Base-by-base conservation (phyloP, 2,797 vertebrate genomes). In the Benthosema pterotum region DNA sequence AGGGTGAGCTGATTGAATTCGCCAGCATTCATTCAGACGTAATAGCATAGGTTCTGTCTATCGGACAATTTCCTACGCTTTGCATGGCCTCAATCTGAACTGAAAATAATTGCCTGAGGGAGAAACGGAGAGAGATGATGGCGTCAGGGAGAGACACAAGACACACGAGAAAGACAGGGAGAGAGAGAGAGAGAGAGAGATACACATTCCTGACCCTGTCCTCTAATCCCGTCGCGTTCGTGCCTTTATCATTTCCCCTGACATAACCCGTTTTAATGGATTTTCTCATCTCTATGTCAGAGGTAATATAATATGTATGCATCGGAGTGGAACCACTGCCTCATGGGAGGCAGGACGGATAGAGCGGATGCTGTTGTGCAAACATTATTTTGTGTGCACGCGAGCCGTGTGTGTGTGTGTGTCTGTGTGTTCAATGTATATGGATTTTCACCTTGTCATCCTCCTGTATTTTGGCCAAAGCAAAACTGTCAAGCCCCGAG, bases 191-290 rank as follows among this genome's bases (percentile, higher is more conserved):
- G 59, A 59, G 3, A 42, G 57, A 49, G 25, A 55, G 11, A 38
- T 7, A 38, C 11, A 38, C 32, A 38, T 38, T 38, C 32, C 7
- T 7, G 32, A 38, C 32, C 16, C 16, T 45, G 42, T 46, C 18
- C 54, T 57, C 54, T 38, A 38, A 38, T 38, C 32, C 32, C 32
- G 11, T 32, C 32, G 60, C 51, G 17, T n/a, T 48, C 9, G 18
- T 50, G 60, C 16, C 66, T 57, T 55, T 52, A 48, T 72, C 61
- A 71, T 74, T 75, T 83, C 82, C 76, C 74, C 68, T 68, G 82
- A 81, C 48, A 53, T 48, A 57, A 73, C 67, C 69, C 63, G 69
- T 65, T 78, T 72, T 79, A 80, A 88, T 81, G 78, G 75, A 67
- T 76, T 78, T 78, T 80, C 77, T 71, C 74, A 61, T 80, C 62